Percentiles rank a stretch among this genome's conserved stretches.
Evolutionary conservation across 2,888 invertebrate species (phyloP).

Genomic region (Xanthorhoe spadicearia): DNA sequence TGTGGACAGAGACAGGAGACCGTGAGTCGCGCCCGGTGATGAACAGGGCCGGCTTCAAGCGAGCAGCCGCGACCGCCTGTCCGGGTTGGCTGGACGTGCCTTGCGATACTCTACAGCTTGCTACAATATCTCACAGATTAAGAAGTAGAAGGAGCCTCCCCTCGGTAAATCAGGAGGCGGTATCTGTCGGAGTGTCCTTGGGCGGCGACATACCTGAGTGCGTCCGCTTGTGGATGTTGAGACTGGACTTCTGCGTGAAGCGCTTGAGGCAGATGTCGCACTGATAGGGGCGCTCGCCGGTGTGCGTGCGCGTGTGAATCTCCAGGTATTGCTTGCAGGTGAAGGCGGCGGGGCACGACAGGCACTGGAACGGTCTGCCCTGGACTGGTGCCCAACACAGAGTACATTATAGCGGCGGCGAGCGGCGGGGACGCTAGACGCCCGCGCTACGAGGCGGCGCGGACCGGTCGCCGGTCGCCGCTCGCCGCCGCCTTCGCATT

Average conservation of each 20-base stretch:
- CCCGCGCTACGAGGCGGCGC: slow-evolving; percentile 79
- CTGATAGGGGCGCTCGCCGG: slow-evolving; percentile 85
- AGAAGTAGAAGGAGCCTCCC: slow-evolving; percentile 1
- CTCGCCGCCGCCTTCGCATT: slow-evolving; percentile 77
- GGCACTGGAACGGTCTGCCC: slow-evolving; percentile 85
- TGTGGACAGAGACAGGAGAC: slow-evolving; percentile 61
- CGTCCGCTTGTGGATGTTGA: slow-evolving; percentile 92
- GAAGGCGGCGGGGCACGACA: slow-evolving; percentile 85
- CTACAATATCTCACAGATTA: not conserved
- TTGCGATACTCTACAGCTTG: not conserved
- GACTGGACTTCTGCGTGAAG: slow-evolving; percentile 92
- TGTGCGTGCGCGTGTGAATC: slow-evolving; percentile 87
- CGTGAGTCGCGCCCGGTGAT: slow-evolving; percentile 48
- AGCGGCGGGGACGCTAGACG: slow-evolving; percentile 77
- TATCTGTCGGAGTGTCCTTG: not conserved
- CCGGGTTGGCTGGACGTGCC: slow-evolving; percentile 30
- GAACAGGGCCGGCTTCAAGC: slow-evolving; percentile 28
- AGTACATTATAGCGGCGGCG: slow-evolving; percentile 81
- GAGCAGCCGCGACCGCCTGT: slow-evolving; percentile 43
- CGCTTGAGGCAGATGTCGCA: slow-evolving; percentile 91
- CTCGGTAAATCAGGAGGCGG: not conserved
- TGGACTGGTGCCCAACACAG: slow-evolving; percentile 84
- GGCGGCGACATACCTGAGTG: slow-evolving; percentile 85
- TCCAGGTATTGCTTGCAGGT: slow-evolving; percentile 86
- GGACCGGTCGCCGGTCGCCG: slow-evolving; percentile 72